Evolutionary conservation across 2,797 vertebrate species (phyloP), one percentile per base, ranked within the genome.

Genomic region (Falco rusticolus): DNA sequence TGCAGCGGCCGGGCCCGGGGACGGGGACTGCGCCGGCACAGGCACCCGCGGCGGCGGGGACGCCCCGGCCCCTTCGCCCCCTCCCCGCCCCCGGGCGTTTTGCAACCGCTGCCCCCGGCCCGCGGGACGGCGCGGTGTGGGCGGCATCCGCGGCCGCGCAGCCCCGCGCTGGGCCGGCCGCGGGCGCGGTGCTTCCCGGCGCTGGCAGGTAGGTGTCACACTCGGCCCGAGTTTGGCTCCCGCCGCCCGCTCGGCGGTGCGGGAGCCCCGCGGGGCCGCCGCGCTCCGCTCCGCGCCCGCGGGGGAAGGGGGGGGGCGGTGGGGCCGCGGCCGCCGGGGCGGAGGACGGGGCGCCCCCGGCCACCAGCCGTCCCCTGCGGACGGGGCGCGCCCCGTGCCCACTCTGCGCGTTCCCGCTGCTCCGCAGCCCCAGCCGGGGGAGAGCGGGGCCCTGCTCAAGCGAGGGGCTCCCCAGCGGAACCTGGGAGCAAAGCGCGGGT

Each of bases 171-270:
- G 71, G 31, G 71, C 60, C 57, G 71, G 60, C 87, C 88, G 94
- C 88, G 91, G 88, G 84, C 89, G 94, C 92, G 91, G 80, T 94
- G 94, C 94, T 98, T 99, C 98, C 99, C 98, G 98, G 97, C 95
- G 98, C 97, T 98, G 98, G 98, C 99, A 99, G 99, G 99, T 99
- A 99, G 99, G 99, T 99, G 99, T 99, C 99, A 99, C 98, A 99
- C 99, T 99, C 99, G 99, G 98, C 98, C 98, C 97, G 99, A 98
- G 98, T 99, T 99, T 99, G 97, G 96, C 96, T 96, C 90, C 93
- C 39, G 41, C 74, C 51, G 95, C 97, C 97, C 95, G 89, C 60
- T 74, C 60, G 65, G 33, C 47, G 14, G 19, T 43, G 92, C 74
- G 81, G 79, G 66, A 78, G 51, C 77, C 75, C 92, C 79, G 70